Conservation (phyloP, 2,888 invertebrate genomes). For the Lasiommata megera region DNA sequence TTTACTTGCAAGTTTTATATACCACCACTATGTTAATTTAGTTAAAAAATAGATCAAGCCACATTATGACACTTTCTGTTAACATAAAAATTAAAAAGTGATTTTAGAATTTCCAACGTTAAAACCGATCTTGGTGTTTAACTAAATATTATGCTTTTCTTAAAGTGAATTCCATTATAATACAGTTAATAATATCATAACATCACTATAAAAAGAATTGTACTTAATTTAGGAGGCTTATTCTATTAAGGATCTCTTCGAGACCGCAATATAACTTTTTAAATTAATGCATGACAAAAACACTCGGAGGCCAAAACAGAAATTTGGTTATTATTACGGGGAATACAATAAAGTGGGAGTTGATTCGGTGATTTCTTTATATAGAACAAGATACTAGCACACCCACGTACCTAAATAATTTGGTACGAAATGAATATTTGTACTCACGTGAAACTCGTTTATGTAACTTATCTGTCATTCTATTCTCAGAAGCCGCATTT, state of each 20-base stretch:
- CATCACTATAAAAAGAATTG: slow-evolving; percentile 19
- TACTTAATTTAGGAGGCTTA: slow-evolving; percentile 31
- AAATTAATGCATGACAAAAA: slow-evolving; percentile 69
- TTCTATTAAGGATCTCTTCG: slow-evolving; percentile 35
- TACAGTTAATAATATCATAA: slow-evolving; percentile 13
- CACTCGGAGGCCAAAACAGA: slow-evolving; percentile 41
- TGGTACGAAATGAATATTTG: not conserved
- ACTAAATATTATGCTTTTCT: too few relatives aligned
- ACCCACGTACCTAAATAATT: not conserved
- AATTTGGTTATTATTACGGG: slow-evolving; percentile 36
- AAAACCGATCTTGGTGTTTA: too few relatives aligned
- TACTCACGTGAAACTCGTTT: not conserved
- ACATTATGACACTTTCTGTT: too few relatives aligned
- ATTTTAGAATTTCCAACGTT: too few relatives aligned
- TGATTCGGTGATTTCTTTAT: slow-evolving; percentile 23
- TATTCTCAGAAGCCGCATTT: not conserved
- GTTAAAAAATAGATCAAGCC: too few relatives aligned
- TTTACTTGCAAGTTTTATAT: too few relatives aligned
- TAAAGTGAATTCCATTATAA: too few relatives aligned
- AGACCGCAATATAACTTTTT: slow-evolving; percentile 66
- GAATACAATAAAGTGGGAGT: slow-evolving; percentile 29
- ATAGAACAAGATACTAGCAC: slow-evolving; percentile 21
- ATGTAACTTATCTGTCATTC: not conserved
- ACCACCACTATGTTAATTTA: too few relatives aligned
- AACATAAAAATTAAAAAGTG: too few relatives aligned